Percentiles rank a stretch among this genome's conserved stretches.
Evolutionary conservation across 2,888 invertebrate genomes (phyloP).

Genomic region (Proisotoma minuta): DNA sequence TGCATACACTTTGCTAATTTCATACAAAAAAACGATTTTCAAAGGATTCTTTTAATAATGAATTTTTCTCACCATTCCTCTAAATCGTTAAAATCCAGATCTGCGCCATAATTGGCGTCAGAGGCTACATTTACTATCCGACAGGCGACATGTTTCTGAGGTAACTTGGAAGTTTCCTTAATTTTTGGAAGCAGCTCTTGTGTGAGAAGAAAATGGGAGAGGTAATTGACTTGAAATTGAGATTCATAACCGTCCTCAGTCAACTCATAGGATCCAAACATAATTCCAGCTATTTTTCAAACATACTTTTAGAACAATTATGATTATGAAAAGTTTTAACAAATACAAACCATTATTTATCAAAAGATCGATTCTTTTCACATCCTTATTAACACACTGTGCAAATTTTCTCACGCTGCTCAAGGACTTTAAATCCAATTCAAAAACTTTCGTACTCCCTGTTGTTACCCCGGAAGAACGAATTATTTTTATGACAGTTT

Average conservation of each 20-base stretch:
- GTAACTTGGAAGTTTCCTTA: constrained; percentile 57
- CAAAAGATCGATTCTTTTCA: constrained; percentile 64
- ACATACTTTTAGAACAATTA: no score
- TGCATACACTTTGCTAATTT: constrained; percentile 31
- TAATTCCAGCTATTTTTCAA: constrained; percentile 89
- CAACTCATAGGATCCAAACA: constrained; percentile 74
- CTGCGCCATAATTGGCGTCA: constrained; percentile 68
- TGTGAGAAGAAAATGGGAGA: constrained; percentile 78
- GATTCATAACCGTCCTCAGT: constrained; percentile 79
- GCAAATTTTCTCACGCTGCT: constrained; percentile 72
- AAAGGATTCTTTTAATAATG: neutral
- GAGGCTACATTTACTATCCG: constrained; percentile 84
- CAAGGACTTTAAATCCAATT: constrained; percentile 70
- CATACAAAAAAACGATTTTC: constrained; percentile 11
- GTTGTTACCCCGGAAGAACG: constrained; percentile 51
- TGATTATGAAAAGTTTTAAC: no score
- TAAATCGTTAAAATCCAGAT: constrained; percentile 55
- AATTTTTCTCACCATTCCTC: constrained; percentile 61
- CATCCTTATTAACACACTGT: constrained; percentile 59
- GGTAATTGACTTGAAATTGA: constrained; percentile 79
- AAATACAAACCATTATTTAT: constrained; percentile 78
- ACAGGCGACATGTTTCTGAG: constrained; percentile 55
- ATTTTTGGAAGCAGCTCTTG: constrained; percentile 72
- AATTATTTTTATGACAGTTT: constrained; percentile 53
- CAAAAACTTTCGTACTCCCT: constrained; percentile 62